Percentiles rank a stretch among this genome's conserved stretches.
Conservation (phyloP, 2,113 vertebrate species). For the Actenoides hombroni region DNA sequence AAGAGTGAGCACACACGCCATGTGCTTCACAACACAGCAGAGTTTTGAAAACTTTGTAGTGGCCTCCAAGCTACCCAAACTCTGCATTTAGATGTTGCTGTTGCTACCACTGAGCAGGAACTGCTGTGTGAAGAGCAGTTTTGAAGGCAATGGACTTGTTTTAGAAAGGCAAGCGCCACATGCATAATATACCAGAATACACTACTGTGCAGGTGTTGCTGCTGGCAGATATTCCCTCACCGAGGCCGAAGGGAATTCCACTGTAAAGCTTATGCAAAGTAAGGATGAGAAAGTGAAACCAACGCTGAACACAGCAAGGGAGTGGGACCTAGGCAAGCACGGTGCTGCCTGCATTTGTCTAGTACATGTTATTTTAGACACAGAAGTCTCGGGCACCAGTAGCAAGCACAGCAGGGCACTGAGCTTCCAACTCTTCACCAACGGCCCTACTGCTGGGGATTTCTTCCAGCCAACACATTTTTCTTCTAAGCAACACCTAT, state of each 20-base stretch:
- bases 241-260: background rate
- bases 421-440: background rate
- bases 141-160: background rate
- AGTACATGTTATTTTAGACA: background rate
- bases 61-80: background rate
- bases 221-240: background rate
- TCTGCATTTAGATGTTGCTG: background rate
- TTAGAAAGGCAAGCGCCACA: background rate
- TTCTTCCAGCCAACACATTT: background rate
- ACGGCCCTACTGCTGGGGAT: background rate
- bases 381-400: background rate
- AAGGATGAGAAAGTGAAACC: background rate
- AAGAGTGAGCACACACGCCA: accelerated
- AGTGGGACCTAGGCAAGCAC: accelerated
- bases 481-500: background rate
- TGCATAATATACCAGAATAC: background rate
- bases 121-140: background rate
- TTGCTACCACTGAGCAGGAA: accelerated
- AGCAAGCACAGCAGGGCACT: background rate
- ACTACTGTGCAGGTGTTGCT: background rate
- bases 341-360: background rate
- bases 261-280: background rate
- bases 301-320: background rate
- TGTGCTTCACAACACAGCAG: background rate
- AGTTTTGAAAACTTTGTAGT: background rate